Evolutionary conservation across 1,140 invertebrate genomes (phyloP).

Genomic region (Gyrodactylus salaris): DNA sequence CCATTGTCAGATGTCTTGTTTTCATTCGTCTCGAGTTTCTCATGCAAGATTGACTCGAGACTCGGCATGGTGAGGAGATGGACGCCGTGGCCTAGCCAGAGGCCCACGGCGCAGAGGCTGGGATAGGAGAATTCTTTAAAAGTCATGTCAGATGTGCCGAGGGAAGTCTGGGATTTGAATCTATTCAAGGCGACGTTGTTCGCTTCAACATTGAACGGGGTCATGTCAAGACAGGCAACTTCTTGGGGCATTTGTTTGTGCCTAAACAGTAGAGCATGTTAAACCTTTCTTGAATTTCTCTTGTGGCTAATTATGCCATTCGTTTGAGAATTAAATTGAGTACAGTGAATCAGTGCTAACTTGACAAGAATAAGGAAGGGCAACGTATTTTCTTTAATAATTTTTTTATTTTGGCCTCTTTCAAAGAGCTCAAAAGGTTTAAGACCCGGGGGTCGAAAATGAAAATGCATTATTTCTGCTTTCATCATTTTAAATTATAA

Average conservation of each 20-base stretch:
- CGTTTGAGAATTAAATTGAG: too few relatives aligned
- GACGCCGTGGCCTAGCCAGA: conserved; percentile 45
- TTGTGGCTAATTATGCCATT: too few relatives aligned
- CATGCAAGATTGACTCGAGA: background rate
- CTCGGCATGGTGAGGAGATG: background rate
- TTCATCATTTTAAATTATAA: too few relatives aligned
- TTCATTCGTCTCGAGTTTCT: background rate
- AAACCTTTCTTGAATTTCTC: too few relatives aligned
- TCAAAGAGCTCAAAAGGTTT: too few relatives aligned
- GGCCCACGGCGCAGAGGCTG: conserved; percentile 52
- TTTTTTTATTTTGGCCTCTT: too few relatives aligned
- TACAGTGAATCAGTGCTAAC: too few relatives aligned
- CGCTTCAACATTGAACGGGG: conserved; percentile 29
- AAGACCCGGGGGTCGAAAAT: too few relatives aligned
- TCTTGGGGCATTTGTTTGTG: conserved; percentile 42
- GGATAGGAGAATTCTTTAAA: background rate
- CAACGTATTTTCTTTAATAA: too few relatives aligned
- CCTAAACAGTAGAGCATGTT: background rate
- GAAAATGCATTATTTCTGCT: too few relatives aligned
- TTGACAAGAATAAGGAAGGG: too few relatives aligned
- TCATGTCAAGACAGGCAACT: conserved; percentile 75
- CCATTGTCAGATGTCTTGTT: background rate
- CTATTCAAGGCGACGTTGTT: conserved; percentile 19
- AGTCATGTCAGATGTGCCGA: background rate
- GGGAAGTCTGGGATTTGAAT: background rate